Conservation (phyloP, 2,888 invertebrate genomes). For the Drosophila testacea region DNA sequence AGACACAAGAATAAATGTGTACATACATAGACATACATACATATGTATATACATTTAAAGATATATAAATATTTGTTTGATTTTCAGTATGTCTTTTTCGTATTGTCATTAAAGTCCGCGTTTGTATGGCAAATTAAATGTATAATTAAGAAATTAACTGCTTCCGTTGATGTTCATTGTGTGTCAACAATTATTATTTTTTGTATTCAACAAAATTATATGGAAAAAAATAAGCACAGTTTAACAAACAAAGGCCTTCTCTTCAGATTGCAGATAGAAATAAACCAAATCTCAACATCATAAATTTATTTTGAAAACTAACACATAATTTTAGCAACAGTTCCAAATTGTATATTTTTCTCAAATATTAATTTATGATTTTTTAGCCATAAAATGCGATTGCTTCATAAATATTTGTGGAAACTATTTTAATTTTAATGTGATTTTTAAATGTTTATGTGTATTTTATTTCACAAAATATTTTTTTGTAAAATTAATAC, state of each 20-base stretch:
- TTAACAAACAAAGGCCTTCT: conserved; percentile 17
- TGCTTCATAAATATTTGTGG: conserved; percentile 26
- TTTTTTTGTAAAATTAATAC: too few species aligned
- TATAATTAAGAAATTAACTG: conserved; percentile 78
- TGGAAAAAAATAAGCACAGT: conserved; percentile 15
- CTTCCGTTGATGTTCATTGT: conserved; percentile 74
- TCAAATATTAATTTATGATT: conserved; percentile 26
- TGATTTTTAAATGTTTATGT: too few species aligned
- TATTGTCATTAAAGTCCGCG: conserved; percentile 45
- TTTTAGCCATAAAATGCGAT: conserved; percentile 27
- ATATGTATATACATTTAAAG: conserved; percentile 6
- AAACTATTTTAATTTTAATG: conserved; percentile 8
- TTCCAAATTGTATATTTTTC: conserved; percentile 6
- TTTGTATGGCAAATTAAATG: conserved; percentile 69
- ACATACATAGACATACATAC: not conserved
- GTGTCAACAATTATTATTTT: conserved; percentile 43
- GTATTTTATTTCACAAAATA: too few species aligned
- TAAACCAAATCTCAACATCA: conserved; percentile 15
- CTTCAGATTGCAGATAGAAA: conserved; percentile 3
- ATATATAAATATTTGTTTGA: not conserved
- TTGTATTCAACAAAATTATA: conserved; percentile 17
- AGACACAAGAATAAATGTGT: conserved; percentile 5
- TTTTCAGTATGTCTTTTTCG: conserved; percentile 1
- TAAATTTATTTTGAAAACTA: conserved; percentile 32
- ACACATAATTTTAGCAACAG: not conserved